Percentiles rank a stretch among this genome's conserved stretches.
Evolutionary conservation across 2,797 vertebrate genomes (phyloP).

Genomic region (Notoglanidium macrostoma): DNA sequence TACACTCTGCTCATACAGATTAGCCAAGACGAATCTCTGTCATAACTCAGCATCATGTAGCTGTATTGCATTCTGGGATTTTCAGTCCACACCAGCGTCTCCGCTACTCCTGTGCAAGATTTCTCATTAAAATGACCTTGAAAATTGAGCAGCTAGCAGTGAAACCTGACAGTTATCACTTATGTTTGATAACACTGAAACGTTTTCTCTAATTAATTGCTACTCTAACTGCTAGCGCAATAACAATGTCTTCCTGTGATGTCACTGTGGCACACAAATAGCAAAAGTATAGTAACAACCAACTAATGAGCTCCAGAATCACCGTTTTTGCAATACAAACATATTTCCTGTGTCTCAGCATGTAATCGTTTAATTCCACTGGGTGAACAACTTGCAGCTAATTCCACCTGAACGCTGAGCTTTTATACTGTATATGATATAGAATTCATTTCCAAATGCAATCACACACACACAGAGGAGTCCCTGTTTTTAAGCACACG

Average conservation of each 20-base stretch:
- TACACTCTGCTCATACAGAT: not conserved
- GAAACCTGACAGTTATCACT: no score
- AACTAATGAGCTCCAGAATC: not conserved
- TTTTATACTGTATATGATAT: not conserved
- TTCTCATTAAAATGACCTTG: not conserved
- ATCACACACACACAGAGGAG: no score
- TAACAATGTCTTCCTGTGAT: not conserved
- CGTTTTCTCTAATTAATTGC: no score
- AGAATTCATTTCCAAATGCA: not conserved
- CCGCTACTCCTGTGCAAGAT: not conserved
- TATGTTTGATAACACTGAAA: not conserved
- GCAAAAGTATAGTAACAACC: not conserved
- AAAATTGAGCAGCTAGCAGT: no score
- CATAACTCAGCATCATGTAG: not conserved
- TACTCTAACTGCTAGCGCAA: not conserved
- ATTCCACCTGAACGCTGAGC: not conserved
- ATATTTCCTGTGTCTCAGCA: not conserved
- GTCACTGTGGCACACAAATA: not conserved
- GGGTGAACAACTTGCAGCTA: not conserved
- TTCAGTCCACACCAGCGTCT: not conserved
- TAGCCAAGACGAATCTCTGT: not conserved
- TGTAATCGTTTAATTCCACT: not conserved
- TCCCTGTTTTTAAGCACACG: no score
- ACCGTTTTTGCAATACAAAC: no score
- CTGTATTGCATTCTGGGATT: not conserved